These are phyloP conservation scores for Cybosia mesomella DNA, from an alignment of 2,888 invertebrate species.

Conservation along the genomic window DNA sequence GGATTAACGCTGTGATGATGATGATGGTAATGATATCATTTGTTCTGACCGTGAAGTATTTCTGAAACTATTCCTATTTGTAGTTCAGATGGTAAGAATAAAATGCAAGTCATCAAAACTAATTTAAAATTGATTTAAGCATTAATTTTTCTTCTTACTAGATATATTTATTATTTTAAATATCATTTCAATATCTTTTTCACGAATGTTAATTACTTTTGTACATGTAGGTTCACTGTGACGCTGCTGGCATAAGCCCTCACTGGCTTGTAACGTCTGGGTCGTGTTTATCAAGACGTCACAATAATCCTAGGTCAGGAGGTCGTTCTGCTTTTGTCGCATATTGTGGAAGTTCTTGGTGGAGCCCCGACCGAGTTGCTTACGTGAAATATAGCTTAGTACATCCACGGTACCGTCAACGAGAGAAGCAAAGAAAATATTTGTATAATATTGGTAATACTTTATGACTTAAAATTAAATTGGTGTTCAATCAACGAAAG, in stretches of 20 bases:
- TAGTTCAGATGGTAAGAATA: too few species aligned
- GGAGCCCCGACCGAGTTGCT: slow-evolving; percentile 67
- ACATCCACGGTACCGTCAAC: slow-evolving; percentile 69
- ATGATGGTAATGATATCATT: too few species aligned
- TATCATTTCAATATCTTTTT: not conserved
- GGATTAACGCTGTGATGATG: too few species aligned
- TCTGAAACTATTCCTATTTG: too few species aligned
- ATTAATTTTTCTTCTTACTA: not conserved
- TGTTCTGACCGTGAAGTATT: too few species aligned
- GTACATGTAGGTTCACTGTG: slow-evolving; percentile 69
- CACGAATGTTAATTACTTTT: not conserved
- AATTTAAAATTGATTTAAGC: too few species aligned
- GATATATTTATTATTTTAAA: not conserved
- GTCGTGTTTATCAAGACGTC: slow-evolving; percentile 72
- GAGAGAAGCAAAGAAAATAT: slow-evolving; percentile 41
- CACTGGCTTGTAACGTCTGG: slow-evolving; percentile 77
- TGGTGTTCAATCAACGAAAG: too few species aligned
- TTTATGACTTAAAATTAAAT: not conserved
- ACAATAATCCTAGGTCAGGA: slow-evolving; percentile 54
- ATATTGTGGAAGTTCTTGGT: slow-evolving; percentile 74
- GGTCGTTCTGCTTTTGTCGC: slow-evolving; percentile 72
- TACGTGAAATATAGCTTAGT: slow-evolving; percentile 74
- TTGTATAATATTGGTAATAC: slow-evolving; percentile 23
- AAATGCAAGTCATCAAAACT: too few species aligned
- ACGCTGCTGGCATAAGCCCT: slow-evolving; percentile 73